Evolutionary conservation across 2,888 invertebrate species (phyloP).

Genomic region (Cyrtodaria siliqua): DNA sequence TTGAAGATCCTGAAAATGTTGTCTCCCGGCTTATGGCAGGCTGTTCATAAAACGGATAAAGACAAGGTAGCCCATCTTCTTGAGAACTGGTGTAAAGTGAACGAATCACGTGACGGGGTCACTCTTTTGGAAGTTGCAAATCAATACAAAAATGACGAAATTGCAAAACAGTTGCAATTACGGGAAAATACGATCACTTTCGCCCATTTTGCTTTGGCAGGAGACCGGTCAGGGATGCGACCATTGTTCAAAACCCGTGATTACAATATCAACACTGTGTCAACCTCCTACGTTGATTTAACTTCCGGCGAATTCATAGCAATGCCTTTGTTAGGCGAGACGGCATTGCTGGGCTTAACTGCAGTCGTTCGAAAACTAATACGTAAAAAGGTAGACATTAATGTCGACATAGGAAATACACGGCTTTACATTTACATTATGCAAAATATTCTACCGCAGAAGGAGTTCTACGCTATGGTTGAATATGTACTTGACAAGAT

Average conservation of each 20-base stretch:
- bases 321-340: slow-evolving; percentile 44
- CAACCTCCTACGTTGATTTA: slow-evolving; percentile 21
- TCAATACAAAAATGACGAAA: background rate
- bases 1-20: slow-evolving; percentile 12
- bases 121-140: slow-evolving; percentile 19
- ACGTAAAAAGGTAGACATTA: slow-evolving; percentile 26
- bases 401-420: slow-evolving; percentile 12
- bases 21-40: slow-evolving; percentile 40
- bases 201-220: slow-evolving; percentile 38
- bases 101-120: slow-evolving; percentile 13
- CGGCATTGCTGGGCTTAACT: slow-evolving; percentile 29
- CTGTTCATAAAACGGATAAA: slow-evolving; percentile 16
- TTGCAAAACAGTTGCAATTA: slow-evolving; percentile 3
- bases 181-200: slow-evolving; percentile 13
- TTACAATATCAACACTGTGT: slow-evolving; percentile 19
- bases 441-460: slow-evolving; percentile 11
- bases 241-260: slow-evolving; percentile 27
- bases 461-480: slow-evolving; percentile 30
- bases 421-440: slow-evolving; percentile 43
- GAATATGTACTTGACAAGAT: slow-evolving; percentile 26
- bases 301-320: slow-evolving; percentile 13
- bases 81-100: slow-evolving; percentile 39
- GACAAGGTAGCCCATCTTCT: slow-evolving; percentile 15
- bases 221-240: slow-evolving; percentile 34
- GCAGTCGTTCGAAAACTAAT: slow-evolving; percentile 32